phyloP scores from a whole-genome alignment of 2,888 invertebrate species.

The Brenthis ino region DNA sequence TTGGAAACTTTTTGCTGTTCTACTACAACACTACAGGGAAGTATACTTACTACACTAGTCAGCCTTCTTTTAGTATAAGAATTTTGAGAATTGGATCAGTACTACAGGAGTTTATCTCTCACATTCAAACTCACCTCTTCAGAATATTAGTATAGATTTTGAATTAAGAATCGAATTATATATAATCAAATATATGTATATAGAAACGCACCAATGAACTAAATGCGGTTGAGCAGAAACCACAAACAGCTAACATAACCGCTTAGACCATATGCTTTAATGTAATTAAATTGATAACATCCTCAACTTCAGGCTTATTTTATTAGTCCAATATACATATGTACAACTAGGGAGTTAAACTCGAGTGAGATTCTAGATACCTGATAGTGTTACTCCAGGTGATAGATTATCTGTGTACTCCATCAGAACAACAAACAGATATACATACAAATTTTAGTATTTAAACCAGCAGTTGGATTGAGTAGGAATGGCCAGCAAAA shows the following conservation, averaged over 20 bases:
- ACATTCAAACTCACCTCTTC: too few relatives aligned
- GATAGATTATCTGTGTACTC: too few relatives aligned
- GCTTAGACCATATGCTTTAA: slow-evolving; percentile 27
- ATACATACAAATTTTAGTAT: background rate
- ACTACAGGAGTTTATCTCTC: too few relatives aligned
- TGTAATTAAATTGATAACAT: slow-evolving; percentile 35
- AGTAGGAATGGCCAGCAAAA: slow-evolving; percentile 42
- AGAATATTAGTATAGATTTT: background rate
- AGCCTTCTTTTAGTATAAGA: too few relatives aligned
- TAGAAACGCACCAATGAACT: slow-evolving; percentile 17
- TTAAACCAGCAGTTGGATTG: background rate
- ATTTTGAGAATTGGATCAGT: too few relatives aligned
- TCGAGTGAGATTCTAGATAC: too few relatives aligned
- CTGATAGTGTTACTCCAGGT: too few relatives aligned
- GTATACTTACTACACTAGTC: too few relatives aligned
- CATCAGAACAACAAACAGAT: background rate
- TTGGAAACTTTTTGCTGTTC: too few relatives aligned
- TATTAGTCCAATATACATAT: too few relatives aligned
- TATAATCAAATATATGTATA: background rate
- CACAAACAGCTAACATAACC: slow-evolving; percentile 28
- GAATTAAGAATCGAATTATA: background rate
- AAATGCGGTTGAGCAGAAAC: slow-evolving; percentile 30
- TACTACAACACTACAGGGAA: too few relatives aligned
- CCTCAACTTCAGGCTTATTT: background rate
- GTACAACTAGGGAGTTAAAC: too few relatives aligned